These are phyloP conservation scores for Dipodomys ordii DNA, from an alignment of 2,113 vertebrate genomes.

Conservation along the genomic window DNA sequence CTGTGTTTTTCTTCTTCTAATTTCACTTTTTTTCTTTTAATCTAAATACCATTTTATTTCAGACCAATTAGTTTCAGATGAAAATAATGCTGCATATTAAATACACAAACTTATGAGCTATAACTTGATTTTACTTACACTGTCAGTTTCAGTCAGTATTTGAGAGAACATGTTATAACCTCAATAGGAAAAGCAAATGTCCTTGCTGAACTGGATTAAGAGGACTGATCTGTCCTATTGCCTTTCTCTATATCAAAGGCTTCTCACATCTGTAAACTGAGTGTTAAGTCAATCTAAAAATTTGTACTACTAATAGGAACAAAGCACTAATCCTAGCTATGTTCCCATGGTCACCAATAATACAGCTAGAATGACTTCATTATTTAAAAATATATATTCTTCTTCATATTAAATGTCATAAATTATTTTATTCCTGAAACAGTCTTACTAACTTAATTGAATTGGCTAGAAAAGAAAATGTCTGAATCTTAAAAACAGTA, in stretches of 20 bases:
- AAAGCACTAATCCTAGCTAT: neutral
- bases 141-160: slow-evolving; percentile 37
- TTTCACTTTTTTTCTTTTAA: slow-evolving; percentile 64
- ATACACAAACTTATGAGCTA: slow-evolving; percentile 59
- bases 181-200: slow-evolving; percentile 50
- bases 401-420: neutral
- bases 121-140: neutral
- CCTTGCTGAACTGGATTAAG: slow-evolving; percentile 77
- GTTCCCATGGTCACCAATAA: neutral
- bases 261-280: slow-evolving; percentile 68
- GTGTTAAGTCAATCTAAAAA: slow-evolving; percentile 70
- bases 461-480: slow-evolving; percentile 61
- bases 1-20: slow-evolving; percentile 51
- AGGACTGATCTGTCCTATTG: slow-evolving; percentile 55
- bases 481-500: slow-evolving; percentile 48
- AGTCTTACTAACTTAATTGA: slow-evolving; percentile 33
- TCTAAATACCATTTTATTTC: slow-evolving; percentile 18
- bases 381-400: slow-evolving; percentile 51
- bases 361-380: slow-evolving; percentile 54
- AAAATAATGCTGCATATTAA: slow-evolving; percentile 27
- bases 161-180: neutral
- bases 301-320: neutral
- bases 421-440: slow-evolving; percentile 45
- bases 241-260: slow-evolving; percentile 77
- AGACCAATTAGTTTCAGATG: neutral